These are phyloP conservation scores for Coremacera marginata DNA, from an alignment of 2,888 invertebrate genomes.

Conservation along the genomic window DNA sequence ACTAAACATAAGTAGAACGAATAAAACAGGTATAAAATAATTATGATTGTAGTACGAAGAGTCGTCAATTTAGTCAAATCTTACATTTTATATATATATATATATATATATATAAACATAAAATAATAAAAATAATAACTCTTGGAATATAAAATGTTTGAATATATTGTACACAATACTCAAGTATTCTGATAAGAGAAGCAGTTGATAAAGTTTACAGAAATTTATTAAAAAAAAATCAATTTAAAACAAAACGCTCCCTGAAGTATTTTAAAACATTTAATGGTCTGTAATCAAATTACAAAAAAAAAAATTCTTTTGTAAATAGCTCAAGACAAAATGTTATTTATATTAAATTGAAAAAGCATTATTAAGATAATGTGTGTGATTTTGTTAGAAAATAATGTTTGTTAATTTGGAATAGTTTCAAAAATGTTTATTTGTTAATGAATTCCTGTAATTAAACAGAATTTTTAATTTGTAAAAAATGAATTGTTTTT, in stretches of 20 bases:
- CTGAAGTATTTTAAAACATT: neutral
- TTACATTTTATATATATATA: neutral
- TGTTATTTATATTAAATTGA: no score
- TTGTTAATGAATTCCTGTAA: neutral
- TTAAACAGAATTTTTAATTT: neutral
- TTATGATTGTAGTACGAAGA: neutral
- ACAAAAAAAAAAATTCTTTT: conserved; percentile 40
- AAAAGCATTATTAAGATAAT: no score
- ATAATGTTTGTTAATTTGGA: conserved; percentile 49
- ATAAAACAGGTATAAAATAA: conserved; percentile 22
- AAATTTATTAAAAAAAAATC: neutral
- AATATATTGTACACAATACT: neutral
- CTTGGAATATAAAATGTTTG: neutral
- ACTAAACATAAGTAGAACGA: neutral
- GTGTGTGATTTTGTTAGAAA: no score
- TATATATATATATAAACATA: neutral
- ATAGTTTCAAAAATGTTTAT: conserved; percentile 55
- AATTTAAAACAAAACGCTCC: neutral
- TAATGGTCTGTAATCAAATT: conserved; percentile 28
- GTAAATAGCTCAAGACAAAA: neutral
- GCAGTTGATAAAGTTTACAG: neutral
- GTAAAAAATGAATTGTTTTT: neutral
- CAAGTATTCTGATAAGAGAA: no score
- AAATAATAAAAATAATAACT: neutral
- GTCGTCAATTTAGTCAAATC: conserved; percentile 9